Conservation (phyloP, 2,113 vertebrate species). For the Saccopteryx leptura region DNA sequence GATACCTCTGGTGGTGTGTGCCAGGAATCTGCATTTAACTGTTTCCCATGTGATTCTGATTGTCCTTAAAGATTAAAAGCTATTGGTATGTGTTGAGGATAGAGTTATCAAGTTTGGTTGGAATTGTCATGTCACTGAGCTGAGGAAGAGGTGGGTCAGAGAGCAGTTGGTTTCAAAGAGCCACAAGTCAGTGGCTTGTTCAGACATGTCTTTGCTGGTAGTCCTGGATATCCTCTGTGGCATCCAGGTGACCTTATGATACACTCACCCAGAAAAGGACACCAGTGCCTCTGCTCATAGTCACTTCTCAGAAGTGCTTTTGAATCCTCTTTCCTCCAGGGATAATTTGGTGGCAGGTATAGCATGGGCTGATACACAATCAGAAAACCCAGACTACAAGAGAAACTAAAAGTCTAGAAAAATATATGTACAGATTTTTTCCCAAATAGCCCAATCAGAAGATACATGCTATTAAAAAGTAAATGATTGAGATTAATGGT, state of each 20-base stretch:
- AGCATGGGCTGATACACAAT: not conserved
- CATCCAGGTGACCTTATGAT: not conserved
- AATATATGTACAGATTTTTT: not conserved
- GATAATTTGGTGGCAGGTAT: not conserved
- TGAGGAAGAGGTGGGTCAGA: not conserved
- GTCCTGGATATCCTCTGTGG: not conserved
- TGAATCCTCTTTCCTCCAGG: not conserved
- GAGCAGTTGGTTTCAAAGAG: not conserved
- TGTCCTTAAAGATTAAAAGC: not conserved
- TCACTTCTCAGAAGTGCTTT: not conserved
- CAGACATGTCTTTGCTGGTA: not conserved
- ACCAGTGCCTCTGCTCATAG: not conserved
- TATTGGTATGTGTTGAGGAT: not conserved
- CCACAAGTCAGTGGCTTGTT: not conserved
- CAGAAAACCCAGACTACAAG: not conserved
- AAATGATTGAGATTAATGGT: slow-evolving; percentile 19
- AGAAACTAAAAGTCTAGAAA: not conserved
- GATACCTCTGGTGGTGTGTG: not conserved
- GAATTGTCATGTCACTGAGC: not conserved
- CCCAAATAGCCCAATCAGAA: not conserved
- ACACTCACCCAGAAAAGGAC: not conserved
- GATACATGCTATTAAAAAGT: not conserved
- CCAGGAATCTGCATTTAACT: not conserved
- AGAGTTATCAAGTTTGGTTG: not conserved
- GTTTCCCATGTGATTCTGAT: not conserved